phyloP scores from a whole-genome alignment of 2,797 vertebrate genomes.

The Malurus leucopterus region DNA sequence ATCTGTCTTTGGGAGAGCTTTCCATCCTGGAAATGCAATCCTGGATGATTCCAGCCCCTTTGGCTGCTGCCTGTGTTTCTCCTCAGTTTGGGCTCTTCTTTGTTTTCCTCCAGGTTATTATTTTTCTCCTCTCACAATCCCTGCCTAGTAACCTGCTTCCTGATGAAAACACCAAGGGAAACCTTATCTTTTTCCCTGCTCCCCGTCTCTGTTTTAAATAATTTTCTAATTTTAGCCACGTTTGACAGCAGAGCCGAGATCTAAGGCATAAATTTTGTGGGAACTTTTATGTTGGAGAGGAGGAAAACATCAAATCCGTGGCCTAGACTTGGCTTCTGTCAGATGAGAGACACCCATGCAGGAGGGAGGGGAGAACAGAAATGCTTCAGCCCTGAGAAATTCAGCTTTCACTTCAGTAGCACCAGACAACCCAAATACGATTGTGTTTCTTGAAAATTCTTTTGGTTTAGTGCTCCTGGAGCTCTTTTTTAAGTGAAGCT shows the following conservation, averaged over 20 bases:
- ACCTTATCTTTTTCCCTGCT: background rate
- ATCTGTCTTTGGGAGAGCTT: conserved; percentile 33
- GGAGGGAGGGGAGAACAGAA: background rate
- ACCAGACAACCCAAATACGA: background rate
- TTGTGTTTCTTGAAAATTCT: background rate
- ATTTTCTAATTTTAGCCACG: conserved; percentile 13
- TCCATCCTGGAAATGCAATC: background rate
- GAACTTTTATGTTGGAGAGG: conserved; percentile 7
- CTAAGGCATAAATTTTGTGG: background rate
- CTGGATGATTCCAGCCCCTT: background rate
- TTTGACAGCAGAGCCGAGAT: conserved; percentile 34
- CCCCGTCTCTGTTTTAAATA: background rate
- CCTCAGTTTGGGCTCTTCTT: background rate
- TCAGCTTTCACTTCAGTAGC: background rate
- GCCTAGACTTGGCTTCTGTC: background rate
- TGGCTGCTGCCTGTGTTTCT: background rate
- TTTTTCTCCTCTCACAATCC: background rate
- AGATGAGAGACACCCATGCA: background rate
- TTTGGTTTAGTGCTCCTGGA: background rate
- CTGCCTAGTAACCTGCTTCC: conserved; percentile 9
- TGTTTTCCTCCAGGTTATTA: background rate
- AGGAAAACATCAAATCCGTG: background rate
- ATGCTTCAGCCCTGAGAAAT: background rate
- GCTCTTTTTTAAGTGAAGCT: background rate
- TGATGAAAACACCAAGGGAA: background rate